phyloP scores from a whole-genome alignment of 1,140 invertebrate genomes.

The Chironomus striatipennis region DNA sequence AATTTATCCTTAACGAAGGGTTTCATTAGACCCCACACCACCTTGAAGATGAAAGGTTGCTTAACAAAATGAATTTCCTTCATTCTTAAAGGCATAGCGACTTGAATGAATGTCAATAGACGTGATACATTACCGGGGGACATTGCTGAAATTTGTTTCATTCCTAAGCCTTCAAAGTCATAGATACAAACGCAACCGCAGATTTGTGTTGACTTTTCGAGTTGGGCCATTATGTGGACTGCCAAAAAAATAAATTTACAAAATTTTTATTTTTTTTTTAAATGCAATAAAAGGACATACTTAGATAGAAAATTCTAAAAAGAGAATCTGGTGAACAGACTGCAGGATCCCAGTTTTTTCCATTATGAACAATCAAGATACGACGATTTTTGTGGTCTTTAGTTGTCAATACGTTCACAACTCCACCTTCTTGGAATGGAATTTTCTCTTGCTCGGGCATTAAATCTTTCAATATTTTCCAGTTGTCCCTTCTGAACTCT shows the following conservation, averaged over 20 bases:
- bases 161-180: constrained; percentile 64
- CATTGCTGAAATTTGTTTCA: constrained; percentile 63
- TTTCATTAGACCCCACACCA: constrained; percentile 80
- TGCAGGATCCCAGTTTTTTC: constrained; percentile 62
- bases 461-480: constrained; percentile 50
- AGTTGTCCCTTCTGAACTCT: constrained; percentile 62
- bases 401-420: constrained; percentile 63
- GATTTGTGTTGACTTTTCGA: constrained; percentile 64
- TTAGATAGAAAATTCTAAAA: constrained; percentile 65
- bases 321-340: constrained; percentile 60
- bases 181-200: constrained; percentile 55
- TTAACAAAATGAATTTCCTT: constrained; percentile 88
- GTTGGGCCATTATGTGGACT: constrained; percentile 61
- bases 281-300: background rate
- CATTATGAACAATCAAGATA: constrained; percentile 50
- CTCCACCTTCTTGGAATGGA: constrained; percentile 54
- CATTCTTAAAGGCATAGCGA: constrained; percentile 79
- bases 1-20: constrained; percentile 80
- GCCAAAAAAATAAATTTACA: background rate
- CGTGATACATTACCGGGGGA: constrained; percentile 62
- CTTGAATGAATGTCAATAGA: constrained; percentile 70
- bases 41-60: constrained; percentile 79
- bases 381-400: constrained; percentile 58
- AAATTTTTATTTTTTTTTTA: background rate
- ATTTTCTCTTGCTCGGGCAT: constrained; percentile 55